Conservation (phyloP, 2,113 vertebrate species). For the Cochlearius cochlearius region DNA sequence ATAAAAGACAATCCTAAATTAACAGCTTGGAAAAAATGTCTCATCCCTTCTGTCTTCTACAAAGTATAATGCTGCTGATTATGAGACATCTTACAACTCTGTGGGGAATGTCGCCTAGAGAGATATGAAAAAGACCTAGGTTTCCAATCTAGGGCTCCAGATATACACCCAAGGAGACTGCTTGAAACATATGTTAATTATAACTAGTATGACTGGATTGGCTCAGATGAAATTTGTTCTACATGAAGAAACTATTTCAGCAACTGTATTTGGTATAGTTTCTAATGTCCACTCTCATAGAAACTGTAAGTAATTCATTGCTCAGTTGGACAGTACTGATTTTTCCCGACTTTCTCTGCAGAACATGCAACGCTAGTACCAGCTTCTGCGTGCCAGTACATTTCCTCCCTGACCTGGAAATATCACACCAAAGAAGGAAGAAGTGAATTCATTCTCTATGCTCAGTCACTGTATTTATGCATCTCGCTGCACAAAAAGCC, state of each 20-base stretch:
- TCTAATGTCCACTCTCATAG: not conserved
- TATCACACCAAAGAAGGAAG: not conserved
- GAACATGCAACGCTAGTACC: not conserved
- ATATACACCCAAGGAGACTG: not conserved
- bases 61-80: not conserved
- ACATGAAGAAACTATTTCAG: not conserved
- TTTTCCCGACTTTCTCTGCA: not conserved
- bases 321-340: not conserved
- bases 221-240: not conserved
- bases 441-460: not conserved
- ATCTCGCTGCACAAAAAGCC: not conserved
- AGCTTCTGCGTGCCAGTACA: not conserved
- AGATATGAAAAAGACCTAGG: not conserved
- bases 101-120: not conserved
- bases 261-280: not conserved
- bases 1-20: not conserved
- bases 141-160: not conserved
- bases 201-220: not conserved
- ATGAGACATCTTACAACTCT: not conserved
- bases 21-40: not conserved
- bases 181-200: not conserved
- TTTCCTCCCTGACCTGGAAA: constrained; percentile 7
- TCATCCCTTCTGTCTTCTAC: not conserved
- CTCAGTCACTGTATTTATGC: not conserved
- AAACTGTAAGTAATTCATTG: not conserved